A percentile compares a stretch with the other conserved stretches of the same genome.
Evolutionary conservation across 2,888 invertebrate genomes (phyloP).

Genomic region (Microctonus brassicae): DNA sequence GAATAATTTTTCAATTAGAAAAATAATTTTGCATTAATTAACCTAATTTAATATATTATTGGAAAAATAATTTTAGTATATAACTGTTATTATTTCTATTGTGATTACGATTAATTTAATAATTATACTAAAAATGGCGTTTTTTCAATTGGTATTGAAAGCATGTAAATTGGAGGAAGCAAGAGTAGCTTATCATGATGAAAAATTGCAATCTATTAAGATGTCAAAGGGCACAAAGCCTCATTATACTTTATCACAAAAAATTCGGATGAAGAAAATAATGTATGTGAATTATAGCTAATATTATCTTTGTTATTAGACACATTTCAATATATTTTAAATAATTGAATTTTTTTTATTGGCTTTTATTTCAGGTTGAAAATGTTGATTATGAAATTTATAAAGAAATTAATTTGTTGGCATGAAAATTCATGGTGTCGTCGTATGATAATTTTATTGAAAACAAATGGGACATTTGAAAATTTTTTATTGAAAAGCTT

Average conservation of each 20-base stretch:
- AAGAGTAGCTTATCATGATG: constrained; percentile 71
- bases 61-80: no score
- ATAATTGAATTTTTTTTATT: constrained; percentile 6
- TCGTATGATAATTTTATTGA: constrained; percentile 66
- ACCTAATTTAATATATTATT: no score
- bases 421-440: constrained; percentile 63
- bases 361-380: neutral
- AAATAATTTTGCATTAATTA: no score
- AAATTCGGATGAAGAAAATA: constrained; percentile 67
- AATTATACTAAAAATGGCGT: constrained; percentile 69
- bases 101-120: neutral
- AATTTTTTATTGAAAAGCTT: constrained; percentile 77
- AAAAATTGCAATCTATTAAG: constrained; percentile 73
- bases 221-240: constrained; percentile 68
- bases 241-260: constrained; percentile 70
- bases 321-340: neutral
- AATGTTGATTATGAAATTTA: constrained; percentile 55
- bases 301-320: neutral
- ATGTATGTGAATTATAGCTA: constrained; percentile 47
- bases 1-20: no score
- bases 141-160: constrained; percentile 73
- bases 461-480: constrained; percentile 72
- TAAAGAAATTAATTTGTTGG: neutral
- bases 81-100: neutral
- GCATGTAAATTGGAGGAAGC: constrained; percentile 72